phyloP scores from a whole-genome alignment of 2,888 invertebrate species.

The Hyposoter didymator region DNA sequence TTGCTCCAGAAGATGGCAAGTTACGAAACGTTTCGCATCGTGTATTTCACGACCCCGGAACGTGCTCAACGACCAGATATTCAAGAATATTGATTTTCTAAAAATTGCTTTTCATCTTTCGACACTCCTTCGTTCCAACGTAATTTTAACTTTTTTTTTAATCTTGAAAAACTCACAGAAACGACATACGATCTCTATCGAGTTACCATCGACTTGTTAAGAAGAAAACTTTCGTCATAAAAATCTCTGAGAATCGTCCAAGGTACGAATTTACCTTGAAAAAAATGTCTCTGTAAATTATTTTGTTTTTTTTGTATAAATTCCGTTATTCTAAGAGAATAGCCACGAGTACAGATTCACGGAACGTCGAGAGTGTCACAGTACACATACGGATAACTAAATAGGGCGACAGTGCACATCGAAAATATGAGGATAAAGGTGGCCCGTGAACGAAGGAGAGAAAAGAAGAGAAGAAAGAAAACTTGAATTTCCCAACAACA shows the following conservation, averaged over 20 bases:
- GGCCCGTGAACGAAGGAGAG: constrained; percentile 23
- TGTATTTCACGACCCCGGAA: background rate
- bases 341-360: constrained; percentile 56
- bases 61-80: background rate
- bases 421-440: constrained; percentile 22
- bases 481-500: constrained; percentile 7
- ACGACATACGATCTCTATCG: background rate
- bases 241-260: background rate
- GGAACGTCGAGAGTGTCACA: constrained; percentile 62
- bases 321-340: constrained; percentile 6
- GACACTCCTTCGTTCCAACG: background rate
- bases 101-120: background rate
- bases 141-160: background rate
- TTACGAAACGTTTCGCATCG: background rate
- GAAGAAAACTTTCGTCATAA: background rate
- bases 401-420: constrained; percentile 24
- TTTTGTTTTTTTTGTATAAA: background rate
- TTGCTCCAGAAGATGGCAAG: background rate
- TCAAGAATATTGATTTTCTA: background rate
- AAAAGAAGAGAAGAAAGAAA: constrained; percentile 28
- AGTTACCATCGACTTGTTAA: background rate
- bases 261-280: constrained; percentile 2
- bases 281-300: constrained; percentile 8
- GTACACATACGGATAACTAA: constrained; percentile 45
- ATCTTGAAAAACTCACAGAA: background rate